phyloP scores from a whole-genome alignment of 2,113 vertebrate genomes.

The Chionis minor region DNA sequence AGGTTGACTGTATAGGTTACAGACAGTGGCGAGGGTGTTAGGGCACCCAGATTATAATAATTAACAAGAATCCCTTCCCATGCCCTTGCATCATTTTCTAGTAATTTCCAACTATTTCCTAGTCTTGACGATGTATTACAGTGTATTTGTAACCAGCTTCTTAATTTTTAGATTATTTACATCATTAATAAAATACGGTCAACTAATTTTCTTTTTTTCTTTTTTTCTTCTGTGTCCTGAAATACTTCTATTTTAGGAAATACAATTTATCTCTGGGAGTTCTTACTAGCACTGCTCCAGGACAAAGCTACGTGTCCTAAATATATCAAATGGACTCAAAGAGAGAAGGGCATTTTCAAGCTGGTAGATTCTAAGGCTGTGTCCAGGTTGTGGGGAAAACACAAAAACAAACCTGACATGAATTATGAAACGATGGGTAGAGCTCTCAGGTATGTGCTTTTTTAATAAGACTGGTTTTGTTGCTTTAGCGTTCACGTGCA shows the following conservation, averaged over 20 bases:
- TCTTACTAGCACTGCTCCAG: conserved; percentile 93
- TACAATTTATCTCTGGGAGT: conserved; percentile 98
- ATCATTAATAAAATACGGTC: background rate
- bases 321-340: conserved; percentile 97
- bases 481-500: background rate
- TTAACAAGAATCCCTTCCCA: background rate
- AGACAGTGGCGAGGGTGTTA: background rate
- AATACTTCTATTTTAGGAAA: conserved; percentile 80
- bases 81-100: background rate
- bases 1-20: background rate
- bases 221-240: background rate
- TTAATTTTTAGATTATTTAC: background rate
- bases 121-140: background rate
- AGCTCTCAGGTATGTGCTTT: conserved; percentile 87
- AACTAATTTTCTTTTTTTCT: background rate
- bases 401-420: conserved; percentile 99
- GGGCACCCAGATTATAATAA: background rate
- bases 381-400: conserved; percentile 93
- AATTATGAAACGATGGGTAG: conserved; percentile 99
- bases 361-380: conserved; percentile 97
- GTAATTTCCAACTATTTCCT: too few species aligned
- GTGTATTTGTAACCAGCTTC: background rate
- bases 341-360: conserved; percentile 95
- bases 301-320: conserved; percentile 94
- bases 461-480: background rate